phyloP scores from a whole-genome alignment of 2,888 invertebrate genomes.

The Brenthis hecate region DNA sequence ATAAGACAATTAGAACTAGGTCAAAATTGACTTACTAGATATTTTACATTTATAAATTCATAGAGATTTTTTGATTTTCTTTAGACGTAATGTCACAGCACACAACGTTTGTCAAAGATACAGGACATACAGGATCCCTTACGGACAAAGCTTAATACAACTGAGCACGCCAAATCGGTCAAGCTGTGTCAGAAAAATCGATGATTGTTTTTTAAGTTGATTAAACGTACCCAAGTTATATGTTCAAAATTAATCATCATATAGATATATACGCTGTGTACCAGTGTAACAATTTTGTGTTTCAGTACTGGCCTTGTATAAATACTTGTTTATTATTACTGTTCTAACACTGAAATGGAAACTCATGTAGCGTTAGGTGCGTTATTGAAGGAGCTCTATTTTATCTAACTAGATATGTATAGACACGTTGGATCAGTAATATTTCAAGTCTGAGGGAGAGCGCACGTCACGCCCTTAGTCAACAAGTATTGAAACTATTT shows the following conservation, averaged over 20 bases:
- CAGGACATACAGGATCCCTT: not conserved
- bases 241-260: no score
- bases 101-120: not conserved
- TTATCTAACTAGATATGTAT: conserved; percentile 32
- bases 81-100: no score
- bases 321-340: conserved; percentile 6
- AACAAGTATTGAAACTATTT: conserved; percentile 28
- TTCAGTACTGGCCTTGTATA: conserved; percentile 28
- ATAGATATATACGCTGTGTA: no score
- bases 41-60: not conserved
- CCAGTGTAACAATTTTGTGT: conserved; percentile 11
- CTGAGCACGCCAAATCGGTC: no score
- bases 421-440: conserved; percentile 57
- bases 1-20: not conserved
- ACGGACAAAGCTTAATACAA: no score
- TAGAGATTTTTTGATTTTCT: no score
- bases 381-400: conserved; percentile 37
- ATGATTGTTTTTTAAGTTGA: no score
- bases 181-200: no score
- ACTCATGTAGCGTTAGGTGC: conserved; percentile 28
- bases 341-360: conserved; percentile 50
- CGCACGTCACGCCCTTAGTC: conserved; percentile 50
- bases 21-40: not conserved
- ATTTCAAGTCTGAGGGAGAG: conserved; percentile 54
- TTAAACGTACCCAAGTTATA: no score